These are phyloP conservation scores for Pelvicachromis taeniatus DNA, from an alignment of 2,113 vertebrate species.

Conservation along the genomic window DNA sequence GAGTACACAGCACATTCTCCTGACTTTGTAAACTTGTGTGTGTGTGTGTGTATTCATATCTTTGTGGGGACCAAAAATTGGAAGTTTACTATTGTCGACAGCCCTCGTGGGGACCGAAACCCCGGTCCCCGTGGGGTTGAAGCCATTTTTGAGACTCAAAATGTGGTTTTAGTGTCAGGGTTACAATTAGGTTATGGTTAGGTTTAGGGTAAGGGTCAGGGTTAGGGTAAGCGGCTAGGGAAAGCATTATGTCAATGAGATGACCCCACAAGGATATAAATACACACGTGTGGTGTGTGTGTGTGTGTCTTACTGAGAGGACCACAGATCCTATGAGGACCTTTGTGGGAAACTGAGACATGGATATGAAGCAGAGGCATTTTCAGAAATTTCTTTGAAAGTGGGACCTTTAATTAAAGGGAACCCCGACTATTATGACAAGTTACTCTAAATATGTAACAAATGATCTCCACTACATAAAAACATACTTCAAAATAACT, in stretches of 20 bases:
- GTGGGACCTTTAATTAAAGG: too few species aligned
- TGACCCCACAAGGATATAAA: not conserved
- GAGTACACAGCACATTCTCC: rapidly evolving
- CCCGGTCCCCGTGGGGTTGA: not conserved
- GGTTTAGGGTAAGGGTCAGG: not conserved
- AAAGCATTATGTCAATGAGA: not conserved
- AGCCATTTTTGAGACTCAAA: not conserved
- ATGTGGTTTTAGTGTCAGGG: not conserved
- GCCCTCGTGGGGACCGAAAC: not conserved
- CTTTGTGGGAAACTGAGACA: too few species aligned
- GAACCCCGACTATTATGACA: too few species aligned
- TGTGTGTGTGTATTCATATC: not conserved
- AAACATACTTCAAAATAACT: too few species aligned
- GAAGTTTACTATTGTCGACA: not conserved
- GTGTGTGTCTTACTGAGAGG: too few species aligned
- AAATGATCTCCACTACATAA: too few species aligned
- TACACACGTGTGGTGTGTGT: too few species aligned
- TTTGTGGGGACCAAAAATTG: not conserved
- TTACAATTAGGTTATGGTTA: not conserved
- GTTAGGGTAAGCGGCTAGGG: not conserved
- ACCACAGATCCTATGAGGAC: too few species aligned
- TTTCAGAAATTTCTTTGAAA: too few species aligned
- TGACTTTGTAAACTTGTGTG: not conserved
- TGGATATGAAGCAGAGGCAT: too few species aligned
- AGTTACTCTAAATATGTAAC: too few species aligned